phyloP scores from a whole-genome alignment of 2,888 invertebrate species.

The Nasonovia ribisnigri region DNA sequence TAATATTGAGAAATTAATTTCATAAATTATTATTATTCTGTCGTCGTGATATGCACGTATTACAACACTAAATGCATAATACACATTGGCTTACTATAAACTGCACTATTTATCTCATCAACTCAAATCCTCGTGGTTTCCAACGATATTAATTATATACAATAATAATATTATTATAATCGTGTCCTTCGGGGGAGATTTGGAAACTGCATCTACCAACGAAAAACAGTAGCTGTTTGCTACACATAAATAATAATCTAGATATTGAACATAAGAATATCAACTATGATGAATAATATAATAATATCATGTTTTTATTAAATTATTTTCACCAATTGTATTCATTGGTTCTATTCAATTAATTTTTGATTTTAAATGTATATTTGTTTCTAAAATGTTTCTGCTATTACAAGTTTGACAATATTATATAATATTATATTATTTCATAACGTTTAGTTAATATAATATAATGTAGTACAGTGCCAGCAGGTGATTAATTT shows the following conservation, averaged over 20 bases:
- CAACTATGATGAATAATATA: too few species aligned
- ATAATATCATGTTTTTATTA: too few species aligned
- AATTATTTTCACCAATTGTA: too few species aligned
- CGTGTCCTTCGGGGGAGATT: neutral
- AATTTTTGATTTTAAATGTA: too few species aligned
- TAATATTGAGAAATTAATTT: neutral
- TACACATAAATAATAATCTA: neutral
- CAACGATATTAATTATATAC: neutral
- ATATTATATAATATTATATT: too few species aligned
- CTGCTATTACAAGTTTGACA: too few species aligned
- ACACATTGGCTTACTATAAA: neutral
- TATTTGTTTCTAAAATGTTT: too few species aligned
- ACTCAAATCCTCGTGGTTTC: neutral
- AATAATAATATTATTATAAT: neutral
- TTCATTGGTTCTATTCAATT: too few species aligned
- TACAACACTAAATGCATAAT: neutral
- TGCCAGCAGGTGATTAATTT: too few species aligned
- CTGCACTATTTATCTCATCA: neutral
- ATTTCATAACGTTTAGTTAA: too few species aligned
- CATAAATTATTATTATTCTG: neutral
- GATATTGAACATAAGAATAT: neutral
- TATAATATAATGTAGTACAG: too few species aligned
- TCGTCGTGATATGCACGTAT: neutral
- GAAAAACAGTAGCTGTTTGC: neutral
- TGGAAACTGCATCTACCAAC: neutral